phyloP scores from a whole-genome alignment of 2,888 invertebrate genomes.

The Coecobrya sp. region DNA sequence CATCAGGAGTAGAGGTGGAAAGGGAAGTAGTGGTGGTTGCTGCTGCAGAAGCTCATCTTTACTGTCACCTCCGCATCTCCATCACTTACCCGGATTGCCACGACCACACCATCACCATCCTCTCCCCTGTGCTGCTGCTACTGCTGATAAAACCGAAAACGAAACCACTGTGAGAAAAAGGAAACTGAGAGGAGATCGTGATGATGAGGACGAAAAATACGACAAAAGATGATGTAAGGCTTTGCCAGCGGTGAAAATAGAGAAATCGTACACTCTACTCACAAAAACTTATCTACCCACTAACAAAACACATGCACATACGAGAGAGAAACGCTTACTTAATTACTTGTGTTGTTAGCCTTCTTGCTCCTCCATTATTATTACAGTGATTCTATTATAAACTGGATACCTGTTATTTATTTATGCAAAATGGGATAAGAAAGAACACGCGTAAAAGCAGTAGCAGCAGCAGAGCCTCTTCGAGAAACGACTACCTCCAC shows the following conservation, averaged over 20 bases:
- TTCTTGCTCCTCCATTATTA: not conserved
- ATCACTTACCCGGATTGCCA: not conserved
- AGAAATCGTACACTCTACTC: too few species aligned
- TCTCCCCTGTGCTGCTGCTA: too few species aligned
- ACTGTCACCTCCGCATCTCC: conserved; percentile 1
- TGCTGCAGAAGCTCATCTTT: not conserved
- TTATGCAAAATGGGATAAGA: conserved; percentile 13
- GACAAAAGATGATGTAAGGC: not conserved
- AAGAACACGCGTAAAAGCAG: too few species aligned
- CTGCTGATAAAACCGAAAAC: not conserved
- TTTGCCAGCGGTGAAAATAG: too few species aligned
- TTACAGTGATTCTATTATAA: not conserved
- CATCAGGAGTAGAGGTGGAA: not conserved
- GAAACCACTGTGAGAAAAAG: conserved; percentile 7
- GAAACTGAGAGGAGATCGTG: not conserved
- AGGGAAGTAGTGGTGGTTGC: not conserved
- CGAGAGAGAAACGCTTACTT: not conserved
- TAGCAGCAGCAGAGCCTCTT: not conserved
- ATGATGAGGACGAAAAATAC: not conserved
- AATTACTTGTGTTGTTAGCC: not conserved
- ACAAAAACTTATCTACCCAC: not conserved
- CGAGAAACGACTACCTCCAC: too few species aligned
- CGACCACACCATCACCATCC: not conserved
- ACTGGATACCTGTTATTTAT: not conserved
- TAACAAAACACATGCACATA: not conserved